A percentile compares a stretch with the other conserved stretches of the same genome.
Conservation (phyloP, 2,797 vertebrate genomes). For the Lemur catta region DNA sequence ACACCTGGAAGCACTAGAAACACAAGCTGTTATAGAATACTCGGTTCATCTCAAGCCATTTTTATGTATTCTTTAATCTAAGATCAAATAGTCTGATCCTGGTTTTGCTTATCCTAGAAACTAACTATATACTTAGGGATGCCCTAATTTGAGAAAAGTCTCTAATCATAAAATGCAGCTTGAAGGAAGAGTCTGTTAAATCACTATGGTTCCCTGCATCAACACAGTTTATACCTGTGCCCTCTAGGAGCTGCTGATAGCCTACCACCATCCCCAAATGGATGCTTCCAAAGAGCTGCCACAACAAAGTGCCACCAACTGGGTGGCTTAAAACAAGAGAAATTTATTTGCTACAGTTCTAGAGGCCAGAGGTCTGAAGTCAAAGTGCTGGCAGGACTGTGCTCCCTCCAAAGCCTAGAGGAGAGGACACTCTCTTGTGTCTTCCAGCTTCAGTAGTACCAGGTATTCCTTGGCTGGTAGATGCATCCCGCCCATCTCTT, state of each 20-base stretch:
- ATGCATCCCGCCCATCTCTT: not conserved
- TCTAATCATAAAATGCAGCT: not conserved
- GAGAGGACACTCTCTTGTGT: not conserved
- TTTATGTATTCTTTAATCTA: not conserved
- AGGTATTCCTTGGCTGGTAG: not conserved
- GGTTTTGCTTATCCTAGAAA: not conserved
- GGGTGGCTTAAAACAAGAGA: not conserved
- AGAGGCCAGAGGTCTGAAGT: not conserved
- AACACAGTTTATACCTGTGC: not conserved
- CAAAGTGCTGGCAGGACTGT: not conserved
- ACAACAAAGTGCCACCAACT: not conserved
- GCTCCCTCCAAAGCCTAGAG: not conserved
- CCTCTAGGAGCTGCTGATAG: not conserved
- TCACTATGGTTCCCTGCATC: not conserved
- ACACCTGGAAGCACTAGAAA: not conserved
- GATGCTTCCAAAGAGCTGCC: not conserved
- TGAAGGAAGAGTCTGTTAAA: not conserved
- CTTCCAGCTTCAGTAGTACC: not conserved
- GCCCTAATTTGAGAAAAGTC: not conserved
- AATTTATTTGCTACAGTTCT: not conserved
- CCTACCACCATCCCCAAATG: not conserved
- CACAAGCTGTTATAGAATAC: not conserved
- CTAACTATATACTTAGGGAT: not conserved
- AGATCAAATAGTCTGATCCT: not conserved
- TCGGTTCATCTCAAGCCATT: not conserved